Evolutionary conservation across 1,140 invertebrate genomes (phyloP).

Genomic region (Drosophila busckii): DNA sequence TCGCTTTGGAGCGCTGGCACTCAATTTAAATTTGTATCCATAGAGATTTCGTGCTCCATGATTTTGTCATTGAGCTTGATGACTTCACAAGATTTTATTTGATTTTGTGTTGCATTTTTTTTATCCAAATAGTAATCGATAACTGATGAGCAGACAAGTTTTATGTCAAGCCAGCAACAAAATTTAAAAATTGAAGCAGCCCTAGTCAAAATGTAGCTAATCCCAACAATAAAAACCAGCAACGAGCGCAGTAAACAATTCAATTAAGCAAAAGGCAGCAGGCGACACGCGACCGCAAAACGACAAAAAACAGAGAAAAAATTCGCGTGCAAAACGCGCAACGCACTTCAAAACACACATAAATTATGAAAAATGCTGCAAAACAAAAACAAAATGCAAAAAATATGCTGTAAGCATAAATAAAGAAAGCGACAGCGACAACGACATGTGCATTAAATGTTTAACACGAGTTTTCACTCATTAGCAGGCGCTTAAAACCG

Average conservation of each 20-base stretch:
- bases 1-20: conserved; percentile 16
- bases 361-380: conserved; percentile 39
- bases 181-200: too few relatives aligned
- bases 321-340: conserved; percentile 8
- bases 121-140: conserved; percentile 4
- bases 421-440: conserved; percentile 11
- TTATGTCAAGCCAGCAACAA: too few relatives aligned
- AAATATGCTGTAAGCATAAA: conserved; percentile 16
- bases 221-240: conserved; percentile 9
- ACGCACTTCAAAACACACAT: conserved; percentile 38
- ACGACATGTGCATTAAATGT: conserved; percentile 67
- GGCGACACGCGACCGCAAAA: conserved; percentile 45
- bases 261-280: conserved; percentile 34
- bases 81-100: too few relatives aligned
- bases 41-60: conserved; percentile 43
- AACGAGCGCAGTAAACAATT: conserved; percentile 37
- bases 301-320: conserved; percentile 20
- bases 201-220: conserved; percentile 29
- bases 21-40: conserved; percentile 59
- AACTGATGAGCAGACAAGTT: too few relatives aligned
- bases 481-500: conserved; percentile 47
- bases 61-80: conserved; percentile 13
- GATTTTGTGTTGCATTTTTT: conserved; percentile 6
- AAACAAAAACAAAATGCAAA: conserved; percentile 5
- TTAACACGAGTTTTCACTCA: conserved; percentile 74